A percentile compares a stretch with the other conserved stretches of the same genome.
Conservation (phyloP, 2,797 vertebrate genomes). For the Ctenochaetus hawaiiensis region DNA sequence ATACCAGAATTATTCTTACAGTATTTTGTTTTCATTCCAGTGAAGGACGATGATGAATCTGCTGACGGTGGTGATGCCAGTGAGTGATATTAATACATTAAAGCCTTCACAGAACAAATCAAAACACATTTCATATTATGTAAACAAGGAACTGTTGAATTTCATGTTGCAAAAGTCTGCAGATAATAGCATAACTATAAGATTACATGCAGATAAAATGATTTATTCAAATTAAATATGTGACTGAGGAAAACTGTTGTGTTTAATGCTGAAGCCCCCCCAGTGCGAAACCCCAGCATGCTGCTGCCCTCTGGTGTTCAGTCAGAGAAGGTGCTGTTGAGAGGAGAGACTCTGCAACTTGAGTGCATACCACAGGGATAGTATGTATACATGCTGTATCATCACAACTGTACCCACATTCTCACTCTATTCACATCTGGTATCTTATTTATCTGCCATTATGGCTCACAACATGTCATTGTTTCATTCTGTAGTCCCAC, state of each 20-base stretch:
- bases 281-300: constrained; percentile 88
- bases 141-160: neutral
- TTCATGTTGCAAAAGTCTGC: constrained; percentile 15
- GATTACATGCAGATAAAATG: neutral
- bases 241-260: constrained; percentile 22
- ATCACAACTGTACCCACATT: neutral
- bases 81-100: constrained; percentile 55
- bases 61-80: constrained; percentile 28
- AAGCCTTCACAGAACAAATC: neutral
- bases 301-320: constrained; percentile 90
- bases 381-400: constrained; percentile 84
- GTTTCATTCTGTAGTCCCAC: constrained; percentile 87
- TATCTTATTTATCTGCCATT: neutral
- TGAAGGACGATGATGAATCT: constrained; percentile 48
- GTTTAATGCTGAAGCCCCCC: constrained; percentile 78
- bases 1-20: constrained; percentile 10
- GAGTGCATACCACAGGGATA: constrained; percentile 95
- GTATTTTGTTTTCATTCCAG: constrained; percentile 53
- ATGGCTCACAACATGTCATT: neutral
- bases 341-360: constrained; percentile 88
- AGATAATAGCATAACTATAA: neutral
- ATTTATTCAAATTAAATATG: constrained; percentile 19
- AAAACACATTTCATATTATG: neutral
- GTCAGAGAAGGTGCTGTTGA: constrained; percentile 84
- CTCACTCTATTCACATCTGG: too few species aligned